Conservation (phyloP, 2,888 invertebrate genomes). For the Drosophila testacea region DNA sequence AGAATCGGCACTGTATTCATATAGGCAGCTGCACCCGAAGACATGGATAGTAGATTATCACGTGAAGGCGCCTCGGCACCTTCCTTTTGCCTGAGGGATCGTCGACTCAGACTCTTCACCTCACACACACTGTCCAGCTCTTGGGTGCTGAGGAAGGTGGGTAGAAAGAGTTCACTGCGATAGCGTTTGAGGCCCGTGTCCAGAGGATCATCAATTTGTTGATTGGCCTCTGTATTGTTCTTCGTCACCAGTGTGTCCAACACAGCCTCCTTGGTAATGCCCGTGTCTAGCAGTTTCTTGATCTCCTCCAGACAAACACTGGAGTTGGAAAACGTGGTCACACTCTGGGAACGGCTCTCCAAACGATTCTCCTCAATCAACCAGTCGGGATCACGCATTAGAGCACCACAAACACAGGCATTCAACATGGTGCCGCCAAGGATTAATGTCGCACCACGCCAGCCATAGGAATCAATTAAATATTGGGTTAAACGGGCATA, state of each 20-base stretch:
- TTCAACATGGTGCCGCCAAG: conserved; percentile 94
- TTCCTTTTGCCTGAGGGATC: conserved; percentile 82
- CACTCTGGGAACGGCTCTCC: conserved; percentile 85
- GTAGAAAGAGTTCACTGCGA: conserved; percentile 84
- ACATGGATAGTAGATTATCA: conserved; percentile 83
- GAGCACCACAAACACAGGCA: conserved; percentile 93
- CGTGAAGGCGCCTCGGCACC: conserved; percentile 82
- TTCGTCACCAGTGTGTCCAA: conserved; percentile 84
- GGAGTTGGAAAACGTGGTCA: conserved; percentile 85
- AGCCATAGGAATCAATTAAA: conserved; percentile 90
- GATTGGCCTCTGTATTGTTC: conserved; percentile 85
- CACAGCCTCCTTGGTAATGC: conserved; percentile 86
- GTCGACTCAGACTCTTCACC: conserved; percentile 82
- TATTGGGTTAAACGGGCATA: conserved; percentile 94
- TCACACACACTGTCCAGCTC: conserved; percentile 83
- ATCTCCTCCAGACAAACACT: conserved; percentile 86
- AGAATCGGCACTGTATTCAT: conserved; percentile 58
- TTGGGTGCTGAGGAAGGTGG: conserved; percentile 82
- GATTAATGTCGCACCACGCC: conserved; percentile 93
- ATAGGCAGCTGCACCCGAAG: conserved; percentile 74
- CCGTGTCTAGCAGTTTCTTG: conserved; percentile 89
- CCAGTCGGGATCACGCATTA: conserved; percentile 96
- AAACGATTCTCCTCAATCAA: conserved; percentile 84
- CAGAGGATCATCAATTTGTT: conserved; percentile 83
- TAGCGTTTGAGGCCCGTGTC: conserved; percentile 80